These are phyloP conservation scores for Brachystomella parvula DNA, from an alignment of 1,140 invertebrate species.

Conservation along the genomic window DNA sequence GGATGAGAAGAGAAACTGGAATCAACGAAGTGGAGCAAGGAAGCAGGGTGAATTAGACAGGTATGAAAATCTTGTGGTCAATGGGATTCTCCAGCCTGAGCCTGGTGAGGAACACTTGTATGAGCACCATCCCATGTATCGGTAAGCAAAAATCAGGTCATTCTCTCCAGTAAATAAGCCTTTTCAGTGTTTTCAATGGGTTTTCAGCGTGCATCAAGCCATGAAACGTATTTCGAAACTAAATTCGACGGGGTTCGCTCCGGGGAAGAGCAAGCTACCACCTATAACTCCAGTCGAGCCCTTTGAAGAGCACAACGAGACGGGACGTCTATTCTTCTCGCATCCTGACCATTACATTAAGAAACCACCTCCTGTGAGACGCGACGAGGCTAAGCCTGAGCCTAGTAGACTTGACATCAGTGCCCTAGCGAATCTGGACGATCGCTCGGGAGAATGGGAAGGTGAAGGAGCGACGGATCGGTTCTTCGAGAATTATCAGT, in stretches of 20 bases:
- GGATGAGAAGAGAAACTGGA: background rate
- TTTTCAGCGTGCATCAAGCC: background rate
- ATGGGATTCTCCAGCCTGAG: background rate
- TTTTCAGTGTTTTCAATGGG: background rate
- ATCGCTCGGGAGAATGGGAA: too few relatives aligned
- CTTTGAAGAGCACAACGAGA: background rate
- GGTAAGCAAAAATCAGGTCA: background rate
- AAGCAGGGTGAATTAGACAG: background rate
- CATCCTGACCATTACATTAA: conserved; percentile 1
- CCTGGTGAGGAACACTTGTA: background rate
- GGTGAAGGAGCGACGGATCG: too few relatives aligned
- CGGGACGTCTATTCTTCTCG: background rate
- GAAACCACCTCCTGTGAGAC: too few relatives aligned
- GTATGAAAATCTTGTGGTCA: background rate
- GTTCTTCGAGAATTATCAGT: too few relatives aligned
- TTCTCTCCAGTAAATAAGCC: background rate
- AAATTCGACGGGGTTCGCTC: background rate
- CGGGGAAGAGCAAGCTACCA: background rate
- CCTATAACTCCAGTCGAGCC: background rate
- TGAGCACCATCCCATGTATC: background rate
- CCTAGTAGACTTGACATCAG: too few relatives aligned
- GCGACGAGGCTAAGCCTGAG: too few relatives aligned
- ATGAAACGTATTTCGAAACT: background rate
- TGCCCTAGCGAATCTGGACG: too few relatives aligned
- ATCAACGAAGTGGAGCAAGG: background rate